Base-by-base conservation (phyloP, 2,113 vertebrate species). In the Centropus unirufus region DNA sequence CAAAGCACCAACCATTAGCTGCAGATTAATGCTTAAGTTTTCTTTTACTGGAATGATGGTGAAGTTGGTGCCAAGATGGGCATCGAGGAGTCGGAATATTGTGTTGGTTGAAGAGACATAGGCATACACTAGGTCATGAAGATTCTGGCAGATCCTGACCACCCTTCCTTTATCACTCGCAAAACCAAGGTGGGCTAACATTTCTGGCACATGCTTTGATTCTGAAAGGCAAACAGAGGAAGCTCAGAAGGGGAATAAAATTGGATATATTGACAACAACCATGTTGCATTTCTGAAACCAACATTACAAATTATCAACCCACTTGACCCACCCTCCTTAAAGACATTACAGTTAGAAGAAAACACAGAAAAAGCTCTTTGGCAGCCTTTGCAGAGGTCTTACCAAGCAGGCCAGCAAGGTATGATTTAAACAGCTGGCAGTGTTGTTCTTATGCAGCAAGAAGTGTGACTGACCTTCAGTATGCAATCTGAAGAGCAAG, bases 151-250 rank as follows among this genome's bases (percentile, higher is more conserved):
- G 58, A 93, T 57, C 44, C 52, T 64, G 34, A 81, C 8, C 16
- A 97, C 83, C 47, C 78, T 95, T 17, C 96, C 87, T 88, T 93
- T 95, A 51, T 86, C 63, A 22, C 83, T 92, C 36, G 86, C 76
- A 73, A 91, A 69, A 39, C 87, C 64, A 8, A 81, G 73, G 63
- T 22, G 47, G 67, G 95, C 59, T 94, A 96, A 91, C 83, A 94
- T 93, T 94, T 79, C 80, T 75, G 51, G 46, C 89, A 70, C 69
- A 39, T 40, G 11, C 30, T 51, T 54, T 83, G 83, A 55, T 59
- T 86, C 93, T 95, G 89, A 40, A 97, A 98, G 91, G 59, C 39
- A 96, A 97, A 96, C 39, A 59, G 63, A 92, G 46, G 76, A 95
- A 96, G 97, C 46, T 7, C 87, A 90, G 51, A 88, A 92, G 51